phyloP scores from a whole-genome alignment of 2,113 vertebrate species.

The Misgurnus anguillicaudatus region DNA sequence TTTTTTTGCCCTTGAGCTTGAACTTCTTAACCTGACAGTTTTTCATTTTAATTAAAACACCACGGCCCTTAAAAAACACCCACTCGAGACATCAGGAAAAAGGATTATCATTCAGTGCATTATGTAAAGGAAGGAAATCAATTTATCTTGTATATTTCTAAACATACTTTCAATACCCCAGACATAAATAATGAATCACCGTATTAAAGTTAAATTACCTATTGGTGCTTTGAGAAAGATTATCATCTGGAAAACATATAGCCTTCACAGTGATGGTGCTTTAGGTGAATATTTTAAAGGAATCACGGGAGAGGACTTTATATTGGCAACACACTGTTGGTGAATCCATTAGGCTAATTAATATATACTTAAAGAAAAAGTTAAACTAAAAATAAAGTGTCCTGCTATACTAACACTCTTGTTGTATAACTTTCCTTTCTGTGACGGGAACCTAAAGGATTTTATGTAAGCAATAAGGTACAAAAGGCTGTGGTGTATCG shows the following conservation, averaged over 20 bases:
- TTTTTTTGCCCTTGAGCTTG: constrained; percentile 45
- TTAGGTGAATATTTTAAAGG: constrained; percentile 10
- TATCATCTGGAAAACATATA: not conserved
- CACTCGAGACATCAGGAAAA: constrained; percentile 30
- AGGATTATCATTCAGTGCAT: constrained; percentile 38
- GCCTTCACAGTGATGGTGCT: constrained; percentile 9
- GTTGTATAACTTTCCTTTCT: too few species aligned
- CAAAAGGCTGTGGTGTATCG: too few species aligned
- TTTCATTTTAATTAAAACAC: constrained; percentile 57
- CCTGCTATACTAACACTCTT: too few species aligned
- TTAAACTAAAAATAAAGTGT: not conserved
- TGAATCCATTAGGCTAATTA: not conserved
- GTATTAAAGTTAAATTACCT: constrained; percentile 35
- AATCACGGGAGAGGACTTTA: not conserved
- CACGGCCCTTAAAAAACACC: constrained; percentile 2
- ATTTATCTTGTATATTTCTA: constrained; percentile 22
- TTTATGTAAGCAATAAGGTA: too few species aligned
- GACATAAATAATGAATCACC: constrained; percentile 35
- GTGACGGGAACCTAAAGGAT: too few species aligned
- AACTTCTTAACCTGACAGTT: not conserved
- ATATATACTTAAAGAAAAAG: not conserved
- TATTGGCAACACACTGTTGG: not conserved
- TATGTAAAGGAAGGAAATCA: constrained; percentile 41
- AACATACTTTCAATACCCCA: constrained; percentile 14
- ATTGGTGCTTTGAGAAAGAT: constrained; percentile 9